Evolutionary conservation across 2,113 vertebrate species (phyloP), one percentile per base, ranked within the genome.

Genomic region (Lepisosteus osseus): DNA sequence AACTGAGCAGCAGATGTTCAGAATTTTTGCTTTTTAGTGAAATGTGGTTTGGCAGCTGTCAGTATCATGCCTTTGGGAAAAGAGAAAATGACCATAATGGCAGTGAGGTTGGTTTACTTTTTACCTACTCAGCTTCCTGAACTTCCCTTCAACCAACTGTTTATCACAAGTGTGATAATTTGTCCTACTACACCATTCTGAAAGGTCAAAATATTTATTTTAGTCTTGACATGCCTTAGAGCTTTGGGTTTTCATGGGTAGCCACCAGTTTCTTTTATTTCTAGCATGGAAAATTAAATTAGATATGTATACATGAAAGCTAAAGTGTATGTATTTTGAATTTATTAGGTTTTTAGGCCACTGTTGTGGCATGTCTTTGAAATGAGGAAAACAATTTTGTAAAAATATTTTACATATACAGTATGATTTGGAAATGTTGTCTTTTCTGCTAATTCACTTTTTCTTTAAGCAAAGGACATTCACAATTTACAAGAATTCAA

Each of bases 1-100:
- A 78, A 68, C 74, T 76, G 67, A 83, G 75, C 83, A 83, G 79
- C 85, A 88, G 86, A 86, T 88, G 84, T 79, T 73, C 77, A 76
- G 77, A 54, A 71, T 77, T 86, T 65, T 2, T 9, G n/a, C 41
- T 4, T 65, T 85, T 74, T 77, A 82, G 76, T 4, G 0, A 78
- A 84, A 82, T 81, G 78, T 68, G 80, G 77, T 79, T 83, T 86
- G 81, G 80, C 79, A 78, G 71, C 15, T 61, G 68, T 74, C 75
- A 77, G 81, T 69, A n/a, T 44, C 64, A 47, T 70, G 4, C 77
- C 80, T 83, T 3, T 66, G 54, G 83, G 79, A 75, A 71, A 80
- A 71, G 56, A 78, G 75, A 82, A 87, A 85, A 84, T 78, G 72
- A 66, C 65, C 82, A 73, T 78, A 76, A 82, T 72, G 65, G 65